Percentiles rank a stretch among this genome's conserved stretches.
Conservation (phyloP, 2,888 invertebrate species). For the Apoderus coryli region DNA sequence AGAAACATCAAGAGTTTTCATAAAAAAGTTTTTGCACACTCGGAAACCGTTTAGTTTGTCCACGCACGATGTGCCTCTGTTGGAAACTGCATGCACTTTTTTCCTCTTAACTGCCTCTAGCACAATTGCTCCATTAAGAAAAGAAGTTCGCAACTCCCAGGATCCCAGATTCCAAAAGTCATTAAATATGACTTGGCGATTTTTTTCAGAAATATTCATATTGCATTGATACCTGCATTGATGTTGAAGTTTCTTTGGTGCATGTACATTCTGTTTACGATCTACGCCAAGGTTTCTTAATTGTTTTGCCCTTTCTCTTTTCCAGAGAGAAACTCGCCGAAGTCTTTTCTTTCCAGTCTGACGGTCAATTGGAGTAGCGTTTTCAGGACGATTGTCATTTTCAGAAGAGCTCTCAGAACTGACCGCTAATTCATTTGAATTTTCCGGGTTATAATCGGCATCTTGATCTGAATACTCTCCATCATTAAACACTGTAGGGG, state of each 20-base stretch:
- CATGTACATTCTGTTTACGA: conserved; percentile 7
- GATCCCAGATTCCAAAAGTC: conserved; percentile 5
- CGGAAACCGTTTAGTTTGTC: conserved; percentile 5
- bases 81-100: not conserved
- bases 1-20: conserved; percentile 7
- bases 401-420: too few relatives aligned
- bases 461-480: too few relatives aligned
- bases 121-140: conserved; percentile 3
- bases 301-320: conserved; percentile 7
- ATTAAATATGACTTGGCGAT: conserved; percentile 6
- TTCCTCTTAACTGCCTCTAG: not conserved
- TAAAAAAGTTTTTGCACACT: conserved; percentile 7
- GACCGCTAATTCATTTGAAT: too few relatives aligned
- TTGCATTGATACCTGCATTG: conserved; percentile 5
- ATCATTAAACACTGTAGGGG: too few relatives aligned
- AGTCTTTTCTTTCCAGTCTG: conserved; percentile 8
- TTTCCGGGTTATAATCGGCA: too few relatives aligned
- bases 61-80: not conserved
- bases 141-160: conserved; percentile 4
- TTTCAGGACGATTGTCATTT: conserved; percentile 5
- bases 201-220: conserved; percentile 6
- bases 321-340: conserved; percentile 4
- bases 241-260: conserved; percentile 7
- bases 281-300: conserved; percentile 7
- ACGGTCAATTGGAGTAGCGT: conserved; percentile 1